phyloP scores from a whole-genome alignment of 2,797 vertebrate species.

The Xenopus petersii region DNA sequence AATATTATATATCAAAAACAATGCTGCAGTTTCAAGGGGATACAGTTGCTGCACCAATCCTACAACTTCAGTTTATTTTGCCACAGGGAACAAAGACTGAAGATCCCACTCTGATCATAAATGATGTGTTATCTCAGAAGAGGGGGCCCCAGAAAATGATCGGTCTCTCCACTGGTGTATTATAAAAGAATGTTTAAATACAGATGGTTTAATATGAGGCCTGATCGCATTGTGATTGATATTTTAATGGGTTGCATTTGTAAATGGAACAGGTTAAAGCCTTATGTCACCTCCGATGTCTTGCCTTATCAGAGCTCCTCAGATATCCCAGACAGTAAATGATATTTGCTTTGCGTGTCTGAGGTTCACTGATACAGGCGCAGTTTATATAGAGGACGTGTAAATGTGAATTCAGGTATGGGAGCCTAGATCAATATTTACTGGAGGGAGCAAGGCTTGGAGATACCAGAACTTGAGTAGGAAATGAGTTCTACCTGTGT shows the following conservation, averaged over 20 bases:
- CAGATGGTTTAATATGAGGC: not conserved
- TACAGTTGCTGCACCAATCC: too few relatives aligned
- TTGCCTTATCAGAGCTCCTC: slow-evolving; percentile 35
- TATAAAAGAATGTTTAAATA: not conserved
- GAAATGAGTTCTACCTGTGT: not conserved
- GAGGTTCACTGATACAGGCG: slow-evolving; percentile 24
- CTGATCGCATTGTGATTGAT: not conserved
- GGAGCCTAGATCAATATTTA: not conserved
- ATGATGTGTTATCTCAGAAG: not conserved
- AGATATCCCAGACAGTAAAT: slow-evolving; percentile 23
- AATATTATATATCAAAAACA: too few relatives aligned
- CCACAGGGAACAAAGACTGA: too few relatives aligned
- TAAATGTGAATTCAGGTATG: not conserved
- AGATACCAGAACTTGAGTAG: not conserved
- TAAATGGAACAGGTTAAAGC: slow-evolving; percentile 20
- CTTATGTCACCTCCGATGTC: slow-evolving; percentile 12
- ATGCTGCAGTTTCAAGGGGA: too few relatives aligned
- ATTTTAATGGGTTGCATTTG: not conserved
- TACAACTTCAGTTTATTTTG: too few relatives aligned
- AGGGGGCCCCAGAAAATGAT: not conserved
- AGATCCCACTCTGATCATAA: not conserved
- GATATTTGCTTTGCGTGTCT: slow-evolving; percentile 37
- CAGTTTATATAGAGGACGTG: slow-evolving; percentile 3
- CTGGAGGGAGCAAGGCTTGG: not conserved
- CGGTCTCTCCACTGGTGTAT: not conserved